A percentile compares a stretch with the other conserved stretches of the same genome.
These are phyloP conservation scores for Rotaria socialis DNA, from an alignment of 2,888 invertebrate genomes.

Conservation along the genomic window DNA sequence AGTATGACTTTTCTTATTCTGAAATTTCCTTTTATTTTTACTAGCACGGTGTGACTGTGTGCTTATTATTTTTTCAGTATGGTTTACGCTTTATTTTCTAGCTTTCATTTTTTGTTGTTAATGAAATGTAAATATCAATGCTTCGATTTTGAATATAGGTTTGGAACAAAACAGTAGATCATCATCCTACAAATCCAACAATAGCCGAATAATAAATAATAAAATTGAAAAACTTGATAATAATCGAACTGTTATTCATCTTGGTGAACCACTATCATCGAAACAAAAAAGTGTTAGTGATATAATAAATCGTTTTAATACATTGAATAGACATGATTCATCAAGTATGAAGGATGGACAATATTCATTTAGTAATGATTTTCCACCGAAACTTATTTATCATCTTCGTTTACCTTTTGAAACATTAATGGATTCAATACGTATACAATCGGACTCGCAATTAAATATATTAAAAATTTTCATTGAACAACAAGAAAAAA, in stretches of 20 bases:
- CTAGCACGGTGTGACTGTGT: not conserved
- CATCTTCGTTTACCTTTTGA: slow-evolving; percentile 13
- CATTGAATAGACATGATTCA: not conserved
- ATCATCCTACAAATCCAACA: not conserved
- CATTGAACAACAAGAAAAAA: slow-evolving; percentile 17
- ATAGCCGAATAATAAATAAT: not conserved
- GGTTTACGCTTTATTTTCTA: not conserved
- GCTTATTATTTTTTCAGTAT: not conserved
- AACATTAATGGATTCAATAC: not conserved
- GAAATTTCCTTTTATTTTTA: not conserved
- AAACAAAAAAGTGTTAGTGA: not conserved
- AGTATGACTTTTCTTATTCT: not conserved
- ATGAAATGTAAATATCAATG: no score
- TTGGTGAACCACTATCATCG: not conserved
- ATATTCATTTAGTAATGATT: not conserved
- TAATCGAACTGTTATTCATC: not conserved
- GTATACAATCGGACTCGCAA: not conserved
- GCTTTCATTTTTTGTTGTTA: no score
- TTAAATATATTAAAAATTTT: slow-evolving; percentile 15
- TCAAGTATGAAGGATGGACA: not conserved
- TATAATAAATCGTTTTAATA: slow-evolving; percentile 31
- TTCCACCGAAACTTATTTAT: not conserved
- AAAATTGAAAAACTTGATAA: not conserved
- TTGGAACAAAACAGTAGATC: not conserved
- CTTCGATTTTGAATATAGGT: not conserved